phyloP scores from a whole-genome alignment of 2,888 invertebrate genomes.

The Gibbula magus region DNA sequence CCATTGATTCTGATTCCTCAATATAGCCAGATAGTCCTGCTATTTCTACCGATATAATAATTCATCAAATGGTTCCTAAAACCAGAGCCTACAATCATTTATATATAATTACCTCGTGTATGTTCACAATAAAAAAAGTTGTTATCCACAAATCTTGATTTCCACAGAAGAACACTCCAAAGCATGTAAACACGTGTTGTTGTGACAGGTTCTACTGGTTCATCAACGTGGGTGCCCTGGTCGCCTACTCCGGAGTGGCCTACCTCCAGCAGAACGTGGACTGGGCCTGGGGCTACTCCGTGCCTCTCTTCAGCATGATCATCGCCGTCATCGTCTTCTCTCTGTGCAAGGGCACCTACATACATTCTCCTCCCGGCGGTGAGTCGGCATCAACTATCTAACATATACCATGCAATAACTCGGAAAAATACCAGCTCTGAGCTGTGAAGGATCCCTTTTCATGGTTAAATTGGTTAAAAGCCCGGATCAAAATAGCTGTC shows the following conservation, averaged over 20 bases:
- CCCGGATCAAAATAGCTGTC: too few species aligned
- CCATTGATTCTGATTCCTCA: too few species aligned
- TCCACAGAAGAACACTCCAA: background rate
- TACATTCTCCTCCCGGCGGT: conserved; percentile 34
- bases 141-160: background rate
- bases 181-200: background rate
- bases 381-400: background rate
- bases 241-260: conserved; percentile 67
- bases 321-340: conserved; percentile 62
- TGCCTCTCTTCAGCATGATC: conserved; percentile 64
- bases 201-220: conserved; percentile 72
- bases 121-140: too few species aligned
- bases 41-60: too few species aligned
- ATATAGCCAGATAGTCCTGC: too few species aligned
- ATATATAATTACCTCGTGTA: background rate
- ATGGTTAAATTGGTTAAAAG: too few species aligned
- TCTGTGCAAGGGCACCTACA: conserved; percentile 25
- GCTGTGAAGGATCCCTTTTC: too few species aligned
- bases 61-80: too few species aligned
- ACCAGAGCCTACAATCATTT: too few species aligned
- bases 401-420: too few species aligned
- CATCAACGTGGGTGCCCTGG: conserved; percentile 67
- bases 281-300: conserved; percentile 67
- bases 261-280: conserved; percentile 70
- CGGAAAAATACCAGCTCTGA: too few species aligned